A percentile compares a stretch with the other conserved stretches of the same genome.
These are phyloP conservation scores for Troides aeacus DNA, from an alignment of 2,888 invertebrate species.

Conservation along the genomic window DNA sequence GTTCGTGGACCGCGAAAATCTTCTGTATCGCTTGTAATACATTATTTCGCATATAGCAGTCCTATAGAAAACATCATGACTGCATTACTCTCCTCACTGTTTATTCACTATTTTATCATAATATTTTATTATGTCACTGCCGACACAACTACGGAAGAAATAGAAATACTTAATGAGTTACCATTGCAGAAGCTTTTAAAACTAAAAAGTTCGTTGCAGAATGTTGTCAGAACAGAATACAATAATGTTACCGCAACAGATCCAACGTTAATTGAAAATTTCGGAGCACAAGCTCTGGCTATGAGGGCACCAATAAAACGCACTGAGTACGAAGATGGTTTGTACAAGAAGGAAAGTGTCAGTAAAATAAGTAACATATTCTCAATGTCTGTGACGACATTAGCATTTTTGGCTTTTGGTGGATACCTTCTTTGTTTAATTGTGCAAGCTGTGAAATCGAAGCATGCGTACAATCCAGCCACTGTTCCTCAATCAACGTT, in stretches of 20 bases:
- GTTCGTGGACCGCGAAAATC: constrained; percentile 62
- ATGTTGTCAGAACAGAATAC: constrained; percentile 48
- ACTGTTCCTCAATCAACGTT: constrained; percentile 55
- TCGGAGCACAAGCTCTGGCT: constrained; percentile 70
- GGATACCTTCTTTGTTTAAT: constrained; percentile 89
- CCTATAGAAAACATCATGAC: constrained; percentile 22
- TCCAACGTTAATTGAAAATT: constrained; percentile 51
- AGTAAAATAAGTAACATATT: constrained; percentile 87
- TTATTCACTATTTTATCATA: background rate
- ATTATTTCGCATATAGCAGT: constrained; percentile 14
- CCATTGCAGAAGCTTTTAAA: constrained; percentile 85
- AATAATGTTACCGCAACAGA: constrained; percentile 51
- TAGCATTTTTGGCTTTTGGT: constrained; percentile 91
- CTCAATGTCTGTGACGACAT: constrained; percentile 87
- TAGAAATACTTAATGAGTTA: constrained; percentile 83
- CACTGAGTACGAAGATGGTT: constrained; percentile 71
- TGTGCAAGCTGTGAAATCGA: constrained; percentile 86
- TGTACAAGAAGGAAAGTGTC: constrained; percentile 70
- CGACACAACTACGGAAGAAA: constrained; percentile 53
- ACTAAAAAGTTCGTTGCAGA: constrained; percentile 74
- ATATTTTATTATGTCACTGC: constrained; percentile 31
- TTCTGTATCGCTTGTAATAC: constrained; percentile 32
- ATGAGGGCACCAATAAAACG: constrained; percentile 59
- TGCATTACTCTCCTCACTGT: constrained; percentile 4
- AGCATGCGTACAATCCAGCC: constrained; percentile 62